These are phyloP conservation scores for Pocota personata DNA, from an alignment of 2,888 invertebrate species.

Conservation along the genomic window DNA sequence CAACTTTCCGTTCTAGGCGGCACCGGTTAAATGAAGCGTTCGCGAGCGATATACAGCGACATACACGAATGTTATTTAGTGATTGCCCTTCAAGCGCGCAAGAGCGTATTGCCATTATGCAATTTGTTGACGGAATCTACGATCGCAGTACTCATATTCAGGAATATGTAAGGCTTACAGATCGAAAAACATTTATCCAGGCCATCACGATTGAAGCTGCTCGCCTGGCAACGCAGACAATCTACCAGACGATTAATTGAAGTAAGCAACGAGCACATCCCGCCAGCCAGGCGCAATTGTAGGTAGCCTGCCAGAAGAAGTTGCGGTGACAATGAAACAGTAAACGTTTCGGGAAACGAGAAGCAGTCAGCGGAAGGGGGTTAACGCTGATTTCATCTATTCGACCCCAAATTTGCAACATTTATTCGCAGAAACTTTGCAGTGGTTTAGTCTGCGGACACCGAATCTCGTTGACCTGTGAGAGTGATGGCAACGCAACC, in stretches of 20 bases:
- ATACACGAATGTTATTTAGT: constrained; percentile 1
- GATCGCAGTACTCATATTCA: constrained; percentile 13
- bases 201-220: constrained; percentile 12
- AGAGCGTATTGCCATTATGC: constrained; percentile 21
- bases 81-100: constrained; percentile 16
- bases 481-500: too few species aligned
- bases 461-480: constrained; percentile 10
- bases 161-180: background rate
- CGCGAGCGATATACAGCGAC: background rate
- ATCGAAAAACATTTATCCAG: constrained; percentile 13
- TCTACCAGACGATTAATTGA: constrained; percentile 18
- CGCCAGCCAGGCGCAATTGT: background rate
- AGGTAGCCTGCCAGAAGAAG: background rate
- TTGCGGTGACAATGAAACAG: background rate
- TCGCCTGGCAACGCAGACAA: constrained; percentile 9
- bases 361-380: constrained; percentile 31
- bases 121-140: constrained; percentile 8
- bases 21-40: constrained; percentile 20
- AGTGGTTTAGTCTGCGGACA: constrained; percentile 12
- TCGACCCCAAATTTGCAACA: constrained; percentile 36
- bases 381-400: constrained; percentile 18
- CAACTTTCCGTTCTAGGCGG: constrained; percentile 32
- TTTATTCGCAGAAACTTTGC: constrained; percentile 7
- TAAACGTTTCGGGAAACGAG: constrained; percentile 28
- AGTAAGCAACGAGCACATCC: background rate